A percentile compares a stretch with the other conserved stretches of the same genome.
These are phyloP conservation scores for Periphyllus acericola DNA, from an alignment of 2,888 invertebrate genomes.

Conservation along the genomic window DNA sequence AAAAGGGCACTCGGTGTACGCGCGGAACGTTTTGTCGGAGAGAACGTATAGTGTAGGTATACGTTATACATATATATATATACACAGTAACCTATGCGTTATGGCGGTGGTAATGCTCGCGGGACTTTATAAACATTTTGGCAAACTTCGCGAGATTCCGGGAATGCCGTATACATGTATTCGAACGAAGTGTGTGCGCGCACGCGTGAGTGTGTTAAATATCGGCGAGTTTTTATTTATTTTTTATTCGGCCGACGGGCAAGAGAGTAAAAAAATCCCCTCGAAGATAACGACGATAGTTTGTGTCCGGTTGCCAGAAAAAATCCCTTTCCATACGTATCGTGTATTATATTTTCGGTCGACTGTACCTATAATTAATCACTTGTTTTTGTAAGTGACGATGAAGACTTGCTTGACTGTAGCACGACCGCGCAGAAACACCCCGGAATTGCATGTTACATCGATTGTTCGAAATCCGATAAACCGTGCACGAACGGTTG, in stretches of 20 bases:
- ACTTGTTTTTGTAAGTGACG: too few relatives aligned
- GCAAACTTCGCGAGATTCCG: slow-evolving; percentile 22
- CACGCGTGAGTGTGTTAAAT: not conserved
- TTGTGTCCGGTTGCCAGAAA: not conserved
- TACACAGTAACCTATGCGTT: not conserved
- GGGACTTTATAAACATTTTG: slow-evolving; percentile 53
- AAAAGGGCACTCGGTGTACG: slow-evolving; percentile 37
- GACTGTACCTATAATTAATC: too few relatives aligned
- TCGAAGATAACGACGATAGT: not conserved
- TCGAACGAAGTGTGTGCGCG: not conserved
- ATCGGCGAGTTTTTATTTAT: not conserved
- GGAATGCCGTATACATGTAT: not conserved
- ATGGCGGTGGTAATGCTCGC: slow-evolving; percentile 30
- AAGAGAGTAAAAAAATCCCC: not conserved
- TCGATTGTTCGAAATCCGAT: too few relatives aligned
- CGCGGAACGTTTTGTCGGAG: slow-evolving; percentile 26
- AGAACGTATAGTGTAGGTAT: not conserved
- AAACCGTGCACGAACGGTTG: too few relatives aligned
- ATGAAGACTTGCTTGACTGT: too few relatives aligned
- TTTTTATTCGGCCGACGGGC: not conserved
- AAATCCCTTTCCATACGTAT: too few relatives aligned
- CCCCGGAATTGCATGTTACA: too few relatives aligned
- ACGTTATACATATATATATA: not conserved
- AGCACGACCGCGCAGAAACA: too few relatives aligned
- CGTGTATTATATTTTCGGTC: too few relatives aligned